Percentiles rank a stretch among this genome's conserved stretches.
Evolutionary conservation across 2,888 invertebrate genomes (phyloP).

Genomic region (Agrypnus murinus): DNA sequence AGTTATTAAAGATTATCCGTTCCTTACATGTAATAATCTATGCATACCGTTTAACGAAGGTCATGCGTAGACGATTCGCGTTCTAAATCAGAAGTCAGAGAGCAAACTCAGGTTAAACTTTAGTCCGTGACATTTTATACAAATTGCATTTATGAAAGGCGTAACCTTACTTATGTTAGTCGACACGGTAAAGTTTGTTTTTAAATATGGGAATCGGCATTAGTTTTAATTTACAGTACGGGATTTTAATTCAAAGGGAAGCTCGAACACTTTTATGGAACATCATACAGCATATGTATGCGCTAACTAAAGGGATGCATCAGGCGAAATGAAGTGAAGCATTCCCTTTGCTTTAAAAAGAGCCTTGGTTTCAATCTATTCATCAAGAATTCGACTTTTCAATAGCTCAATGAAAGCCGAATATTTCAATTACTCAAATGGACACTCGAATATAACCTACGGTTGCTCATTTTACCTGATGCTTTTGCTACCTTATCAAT

Average conservation of each 20-base stretch:
- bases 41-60: constrained; percentile 58
- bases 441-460: constrained; percentile 67
- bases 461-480: constrained; percentile 59
- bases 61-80: constrained; percentile 60
- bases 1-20: background rate
- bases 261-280: constrained; percentile 42
- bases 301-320: constrained; percentile 52
- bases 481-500: constrained; percentile 49
- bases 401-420: constrained; percentile 67
- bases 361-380: constrained; percentile 66
- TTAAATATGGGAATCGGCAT: constrained; percentile 43
- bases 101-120: constrained; percentile 60
- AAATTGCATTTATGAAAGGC: constrained; percentile 66
- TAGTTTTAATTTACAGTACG: constrained; percentile 40
- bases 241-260: constrained; percentile 41
- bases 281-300: constrained; percentile 34
- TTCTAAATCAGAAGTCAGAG: constrained; percentile 60
- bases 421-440: constrained; percentile 71
- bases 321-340: constrained; percentile 62
- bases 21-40: constrained; percentile 12
- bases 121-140: constrained; percentile 68
- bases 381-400: constrained; percentile 68
- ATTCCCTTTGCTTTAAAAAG: constrained; percentile 65
- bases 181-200: constrained; percentile 40
- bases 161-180: constrained; percentile 62